Evolutionary conservation across 2,888 invertebrate genomes (phyloP), one percentile per base, ranked within the genome.

Genomic region (Acanthopleura granulata): DNA sequence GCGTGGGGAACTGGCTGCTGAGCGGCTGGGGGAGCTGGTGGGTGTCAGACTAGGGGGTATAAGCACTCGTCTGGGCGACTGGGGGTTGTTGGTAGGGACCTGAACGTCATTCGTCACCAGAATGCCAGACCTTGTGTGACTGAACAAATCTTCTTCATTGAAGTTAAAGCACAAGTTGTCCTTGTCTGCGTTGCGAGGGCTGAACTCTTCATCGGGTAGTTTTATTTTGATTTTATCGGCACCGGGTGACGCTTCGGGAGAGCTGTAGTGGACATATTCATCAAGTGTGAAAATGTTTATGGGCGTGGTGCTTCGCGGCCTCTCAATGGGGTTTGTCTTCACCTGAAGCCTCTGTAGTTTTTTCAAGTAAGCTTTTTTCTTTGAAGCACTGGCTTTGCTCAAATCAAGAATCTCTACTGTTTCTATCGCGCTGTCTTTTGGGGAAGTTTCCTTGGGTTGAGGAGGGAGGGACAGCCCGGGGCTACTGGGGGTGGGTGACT

Each of bases 251-350:
- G 77, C 81, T 73, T 86, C 86, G 25, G 87, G 87, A 11, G 86
- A 86, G 73, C 84, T 85, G n/a, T 83, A 80, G 62, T 74, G 75
- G 25, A 81, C 82, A 81, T 88, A 88, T 75, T 88, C 87, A 57
- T 87, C 86, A 61, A 87, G 79, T 49, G 85, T 85, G 25, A 83
- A 81, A 61, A 88, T 83, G 80, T 83, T 86, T 50, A 88, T 87
- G 22, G 87, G 87, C 49, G 88, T 85, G 12, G 84, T 85, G 74
- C 88, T 88, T 14, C 88, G 77, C 11, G 88, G 88, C 22, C 88
- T 79, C 50, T 85, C 85, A 61, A 88, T 85, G 14, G 86, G 86
- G 40, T 80, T 84, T 11, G 84, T 86, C 30, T 85, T 88, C 0
- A 87, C 87, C 77, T 87, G 85, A 15, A 86, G 77, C 57, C 87